Percentiles rank a stretch among this genome's conserved stretches.
These are phyloP conservation scores for Copidosoma aretas DNA, from an alignment of 2,888 invertebrate genomes.

Conservation along the genomic window DNA sequence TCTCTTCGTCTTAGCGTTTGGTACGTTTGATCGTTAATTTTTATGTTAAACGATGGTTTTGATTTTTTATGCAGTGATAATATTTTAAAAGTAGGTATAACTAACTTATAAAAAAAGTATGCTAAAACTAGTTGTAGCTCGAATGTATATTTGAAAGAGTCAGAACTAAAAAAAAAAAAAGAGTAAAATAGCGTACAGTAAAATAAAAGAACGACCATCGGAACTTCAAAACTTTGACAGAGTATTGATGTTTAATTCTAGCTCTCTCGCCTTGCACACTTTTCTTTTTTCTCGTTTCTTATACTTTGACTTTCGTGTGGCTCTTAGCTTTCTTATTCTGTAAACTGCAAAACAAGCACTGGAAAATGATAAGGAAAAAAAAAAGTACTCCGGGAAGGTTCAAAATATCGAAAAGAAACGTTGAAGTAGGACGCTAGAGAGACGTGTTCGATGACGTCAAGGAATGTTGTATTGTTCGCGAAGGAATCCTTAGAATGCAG, in stretches of 20 bases:
- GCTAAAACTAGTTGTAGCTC: background rate
- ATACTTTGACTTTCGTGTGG: background rate
- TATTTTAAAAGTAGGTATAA: no score
- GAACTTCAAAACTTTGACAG: constrained; percentile 20
- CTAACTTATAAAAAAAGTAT: no score
- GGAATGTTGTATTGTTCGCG: background rate
- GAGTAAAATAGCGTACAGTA: background rate
- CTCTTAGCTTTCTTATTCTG: constrained; percentile 8
- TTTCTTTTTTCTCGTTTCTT: background rate
- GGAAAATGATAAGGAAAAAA: background rate
- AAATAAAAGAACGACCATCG: no score
- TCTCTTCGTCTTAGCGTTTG: no score
- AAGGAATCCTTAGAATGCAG: background rate
- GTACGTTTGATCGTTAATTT: no score
- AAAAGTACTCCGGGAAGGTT: background rate
- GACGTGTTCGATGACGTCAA: constrained; percentile 3
- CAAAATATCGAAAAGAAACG: constrained; percentile 1
- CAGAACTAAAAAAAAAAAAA: background rate
- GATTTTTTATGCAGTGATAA: no score
- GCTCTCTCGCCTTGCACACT: background rate
- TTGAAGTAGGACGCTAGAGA: background rate
- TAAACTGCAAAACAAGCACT: constrained; percentile 10
- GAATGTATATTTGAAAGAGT: background rate
- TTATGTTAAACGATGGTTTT: no score
- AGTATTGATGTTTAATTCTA: constrained; percentile 23